Conservation (phyloP, 2,797 vertebrate genomes). For the Syndactyla subalaris region DNA sequence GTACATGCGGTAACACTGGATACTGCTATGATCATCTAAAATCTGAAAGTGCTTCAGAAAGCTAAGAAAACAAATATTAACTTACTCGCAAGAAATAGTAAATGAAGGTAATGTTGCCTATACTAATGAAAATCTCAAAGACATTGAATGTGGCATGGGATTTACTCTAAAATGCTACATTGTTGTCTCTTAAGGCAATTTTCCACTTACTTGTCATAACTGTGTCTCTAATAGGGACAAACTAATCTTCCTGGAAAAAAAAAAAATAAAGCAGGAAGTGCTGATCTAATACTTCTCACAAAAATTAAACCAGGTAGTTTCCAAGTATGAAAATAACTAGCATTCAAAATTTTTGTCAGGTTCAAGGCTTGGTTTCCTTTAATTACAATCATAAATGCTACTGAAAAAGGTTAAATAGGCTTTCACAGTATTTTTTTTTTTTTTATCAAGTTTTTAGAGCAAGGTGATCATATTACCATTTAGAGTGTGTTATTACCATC, state of each 20-base stretch:
- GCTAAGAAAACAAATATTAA: background rate
- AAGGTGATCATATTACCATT: background rate
- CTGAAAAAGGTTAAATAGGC: background rate
- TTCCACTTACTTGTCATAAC: background rate
- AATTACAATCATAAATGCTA: background rate
- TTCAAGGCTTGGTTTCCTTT: background rate
- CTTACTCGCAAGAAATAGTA: background rate
- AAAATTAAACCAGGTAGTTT: background rate
- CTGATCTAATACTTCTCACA: background rate
- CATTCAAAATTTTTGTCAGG: background rate
- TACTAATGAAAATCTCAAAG: background rate
- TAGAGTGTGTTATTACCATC: background rate
- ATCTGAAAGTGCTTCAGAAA: background rate
- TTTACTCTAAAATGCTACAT: background rate
- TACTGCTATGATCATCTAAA: background rate
- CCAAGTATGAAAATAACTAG: background rate
- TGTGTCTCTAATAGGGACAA: background rate
- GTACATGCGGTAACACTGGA: background rate
- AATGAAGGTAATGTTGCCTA: background rate
- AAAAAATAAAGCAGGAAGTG: background rate
- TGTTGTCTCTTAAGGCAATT: background rate
- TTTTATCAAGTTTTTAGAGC: background rate
- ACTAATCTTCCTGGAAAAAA: background rate
- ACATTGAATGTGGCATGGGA: fast-evolving
- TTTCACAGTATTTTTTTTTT: background rate